Evolutionary conservation across 2,888 invertebrate species (phyloP).

Genomic region (Deroplatys truncata): DNA sequence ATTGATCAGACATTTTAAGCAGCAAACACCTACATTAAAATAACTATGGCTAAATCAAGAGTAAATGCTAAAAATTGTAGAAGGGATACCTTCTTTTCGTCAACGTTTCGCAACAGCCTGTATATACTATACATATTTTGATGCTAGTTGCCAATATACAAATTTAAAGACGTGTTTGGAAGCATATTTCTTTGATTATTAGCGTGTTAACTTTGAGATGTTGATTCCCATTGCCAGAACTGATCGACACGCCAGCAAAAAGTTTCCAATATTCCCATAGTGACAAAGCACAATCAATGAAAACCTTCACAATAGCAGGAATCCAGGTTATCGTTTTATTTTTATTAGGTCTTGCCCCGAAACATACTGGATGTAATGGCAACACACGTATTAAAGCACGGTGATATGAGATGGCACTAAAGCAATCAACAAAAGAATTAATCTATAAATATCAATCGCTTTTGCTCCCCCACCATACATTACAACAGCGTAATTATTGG

Average conservation of each 20-base stretch:
- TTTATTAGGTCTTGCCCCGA: background rate
- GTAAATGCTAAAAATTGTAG: too few relatives aligned
- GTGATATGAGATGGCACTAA: background rate
- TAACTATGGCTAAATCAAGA: too few relatives aligned
- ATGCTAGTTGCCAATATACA: too few relatives aligned
- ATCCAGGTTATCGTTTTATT: background rate
- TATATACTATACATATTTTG: too few relatives aligned
- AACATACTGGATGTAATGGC: background rate
- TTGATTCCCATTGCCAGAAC: background rate
- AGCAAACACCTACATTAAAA: too few relatives aligned
- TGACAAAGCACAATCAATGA: background rate
- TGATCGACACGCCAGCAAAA: background rate
- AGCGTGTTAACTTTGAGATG: background rate
- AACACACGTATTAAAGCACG: background rate
- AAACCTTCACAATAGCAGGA: background rate
- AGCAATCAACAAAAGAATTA: background rate
- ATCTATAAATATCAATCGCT: background rate
- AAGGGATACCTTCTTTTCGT: too few relatives aligned
- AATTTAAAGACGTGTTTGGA: background rate
- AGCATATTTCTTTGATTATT: background rate
- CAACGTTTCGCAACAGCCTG: too few relatives aligned
- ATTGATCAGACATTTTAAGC: too few relatives aligned
- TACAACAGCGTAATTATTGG: background rate
- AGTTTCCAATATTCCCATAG: background rate
- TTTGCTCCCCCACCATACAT: background rate